These are phyloP conservation scores for Aphidius ervi DNA, from an alignment of 1,140 invertebrate species.

Conservation along the genomic window DNA sequence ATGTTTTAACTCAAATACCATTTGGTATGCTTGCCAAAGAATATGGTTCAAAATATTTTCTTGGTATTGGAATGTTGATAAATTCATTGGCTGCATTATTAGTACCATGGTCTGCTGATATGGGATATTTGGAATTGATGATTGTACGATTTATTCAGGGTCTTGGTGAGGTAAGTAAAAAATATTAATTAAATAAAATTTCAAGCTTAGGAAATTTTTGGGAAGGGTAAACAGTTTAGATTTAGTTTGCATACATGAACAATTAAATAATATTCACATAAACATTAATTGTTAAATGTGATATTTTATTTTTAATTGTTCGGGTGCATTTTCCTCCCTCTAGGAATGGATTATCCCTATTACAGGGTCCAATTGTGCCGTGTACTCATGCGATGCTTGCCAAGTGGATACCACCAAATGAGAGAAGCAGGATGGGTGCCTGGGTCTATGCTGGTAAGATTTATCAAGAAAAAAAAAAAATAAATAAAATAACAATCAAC, in stretches of 20 bases:
- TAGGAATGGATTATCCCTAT: slow-evolving; percentile 56
- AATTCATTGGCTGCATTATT: slow-evolving; percentile 80
- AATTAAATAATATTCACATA: not conserved
- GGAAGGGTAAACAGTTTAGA: too few relatives aligned
- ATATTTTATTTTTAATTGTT: slow-evolving; percentile 49
- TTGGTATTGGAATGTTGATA: slow-evolving; percentile 80
- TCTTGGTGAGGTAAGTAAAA: slow-evolving; percentile 75
- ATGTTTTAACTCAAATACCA: slow-evolving; percentile 83
- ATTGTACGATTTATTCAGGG: slow-evolving; percentile 79
- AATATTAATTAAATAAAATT: not conserved
- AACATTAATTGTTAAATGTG: slow-evolving; percentile 25
- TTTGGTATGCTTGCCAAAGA: slow-evolving; percentile 83
- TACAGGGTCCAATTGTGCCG: slow-evolving; percentile 78
- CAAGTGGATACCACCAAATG: slow-evolving; percentile 85
- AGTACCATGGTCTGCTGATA: slow-evolving; percentile 65
- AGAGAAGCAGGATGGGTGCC: slow-evolving; percentile 82
- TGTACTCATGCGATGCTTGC: slow-evolving; percentile 80
- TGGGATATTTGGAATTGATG: slow-evolving; percentile 63
- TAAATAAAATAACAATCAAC: not conserved
- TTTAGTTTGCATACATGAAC: too few relatives aligned
- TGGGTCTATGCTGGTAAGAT: slow-evolving; percentile 79
- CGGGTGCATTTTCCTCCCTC: slow-evolving; percentile 50
- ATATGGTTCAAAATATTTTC: slow-evolving; percentile 77
- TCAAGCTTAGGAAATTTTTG: too few relatives aligned
- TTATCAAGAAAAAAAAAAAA: slow-evolving; percentile 17